Evolutionary conservation across 2,113 vertebrate genomes (phyloP).

Genomic region (Calidris pugnax): DNA sequence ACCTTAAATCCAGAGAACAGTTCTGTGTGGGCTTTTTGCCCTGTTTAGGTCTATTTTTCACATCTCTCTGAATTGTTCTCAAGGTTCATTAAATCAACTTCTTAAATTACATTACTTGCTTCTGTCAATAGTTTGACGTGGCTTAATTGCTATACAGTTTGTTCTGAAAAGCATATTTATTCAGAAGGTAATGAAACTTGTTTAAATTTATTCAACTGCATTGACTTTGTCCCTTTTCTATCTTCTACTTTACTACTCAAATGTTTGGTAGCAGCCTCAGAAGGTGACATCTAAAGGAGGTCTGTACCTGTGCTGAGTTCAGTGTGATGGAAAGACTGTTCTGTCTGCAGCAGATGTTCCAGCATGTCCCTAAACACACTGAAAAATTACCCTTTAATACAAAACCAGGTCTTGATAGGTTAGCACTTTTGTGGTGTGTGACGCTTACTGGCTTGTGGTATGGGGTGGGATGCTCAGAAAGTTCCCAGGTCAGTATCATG

Average conservation of each 20-base stretch:
- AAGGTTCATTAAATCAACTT: neutral
- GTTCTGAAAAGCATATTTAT: conserved; percentile 4
- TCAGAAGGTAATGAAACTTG: conserved; percentile 12
- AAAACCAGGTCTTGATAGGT: neutral
- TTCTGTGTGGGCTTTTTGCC: neutral
- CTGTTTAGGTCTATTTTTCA: neutral
- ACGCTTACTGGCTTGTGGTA: rapidly evolving
- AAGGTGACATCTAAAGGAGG: neutral
- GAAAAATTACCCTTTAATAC: neutral
- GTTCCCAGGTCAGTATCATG: neutral
- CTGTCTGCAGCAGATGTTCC: neutral
- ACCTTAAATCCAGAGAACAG: neutral
- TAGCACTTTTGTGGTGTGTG: neutral
- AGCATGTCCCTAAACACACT: neutral
- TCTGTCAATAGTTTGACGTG: neutral
- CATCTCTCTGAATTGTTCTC: neutral
- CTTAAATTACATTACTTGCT: neutral
- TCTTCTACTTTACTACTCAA: neutral
- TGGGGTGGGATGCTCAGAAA: neutral
- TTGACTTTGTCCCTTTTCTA: neutral
- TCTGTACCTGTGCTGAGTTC: neutral
- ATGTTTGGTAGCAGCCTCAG: neutral
- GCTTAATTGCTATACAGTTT: neutral
- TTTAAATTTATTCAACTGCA: neutral
- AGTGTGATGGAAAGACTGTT: neutral